Evolutionary conservation across 2,888 invertebrate species (phyloP).

Genomic region (Stenotaenia linearis): DNA sequence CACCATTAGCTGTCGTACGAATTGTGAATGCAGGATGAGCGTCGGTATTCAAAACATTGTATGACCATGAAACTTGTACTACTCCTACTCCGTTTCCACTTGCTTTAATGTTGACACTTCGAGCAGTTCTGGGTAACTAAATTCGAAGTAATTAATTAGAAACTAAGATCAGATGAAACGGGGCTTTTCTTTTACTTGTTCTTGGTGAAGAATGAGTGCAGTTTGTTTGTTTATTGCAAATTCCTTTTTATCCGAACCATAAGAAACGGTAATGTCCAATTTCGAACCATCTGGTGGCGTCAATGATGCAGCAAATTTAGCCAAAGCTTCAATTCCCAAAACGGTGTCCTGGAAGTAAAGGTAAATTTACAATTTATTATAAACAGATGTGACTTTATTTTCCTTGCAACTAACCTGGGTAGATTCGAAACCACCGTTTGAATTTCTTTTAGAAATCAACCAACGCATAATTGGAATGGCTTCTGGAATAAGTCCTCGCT

Average conservation of each 20-base stretch:
- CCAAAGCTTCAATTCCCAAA: constrained; percentile 47
- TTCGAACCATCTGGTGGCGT: constrained; percentile 37
- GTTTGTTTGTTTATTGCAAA: constrained; percentile 42
- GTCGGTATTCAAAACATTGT: constrained; percentile 37
- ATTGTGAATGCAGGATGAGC: constrained; percentile 37
- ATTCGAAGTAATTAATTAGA: constrained; percentile 9
- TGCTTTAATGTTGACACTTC: constrained; percentile 36
- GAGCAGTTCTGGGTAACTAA: constrained; percentile 37
- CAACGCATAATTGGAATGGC: constrained; percentile 44
- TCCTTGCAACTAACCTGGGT: constrained; percentile 44
- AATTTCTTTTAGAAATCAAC: constrained; percentile 45
- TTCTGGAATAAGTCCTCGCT: constrained; percentile 39
- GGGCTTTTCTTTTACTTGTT: constrained; percentile 42
- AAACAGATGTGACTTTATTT: too few relatives aligned
- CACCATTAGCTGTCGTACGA: constrained; percentile 34
- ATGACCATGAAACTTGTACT: constrained; percentile 39
- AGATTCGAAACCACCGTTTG: constrained; percentile 46
- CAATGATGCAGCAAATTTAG: constrained; percentile 44
- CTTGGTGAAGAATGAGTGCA: constrained; percentile 45
- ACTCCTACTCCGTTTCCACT: constrained; percentile 39
- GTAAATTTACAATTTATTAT: too few relatives aligned
- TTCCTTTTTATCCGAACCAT: constrained; percentile 35
- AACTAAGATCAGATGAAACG: background rate
- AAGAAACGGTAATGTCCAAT: constrained; percentile 36
- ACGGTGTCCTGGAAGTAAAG: constrained; percentile 49